Evolutionary conservation across 1,140 invertebrate genomes (phyloP).

Genomic region (Popillia japonica): DNA sequence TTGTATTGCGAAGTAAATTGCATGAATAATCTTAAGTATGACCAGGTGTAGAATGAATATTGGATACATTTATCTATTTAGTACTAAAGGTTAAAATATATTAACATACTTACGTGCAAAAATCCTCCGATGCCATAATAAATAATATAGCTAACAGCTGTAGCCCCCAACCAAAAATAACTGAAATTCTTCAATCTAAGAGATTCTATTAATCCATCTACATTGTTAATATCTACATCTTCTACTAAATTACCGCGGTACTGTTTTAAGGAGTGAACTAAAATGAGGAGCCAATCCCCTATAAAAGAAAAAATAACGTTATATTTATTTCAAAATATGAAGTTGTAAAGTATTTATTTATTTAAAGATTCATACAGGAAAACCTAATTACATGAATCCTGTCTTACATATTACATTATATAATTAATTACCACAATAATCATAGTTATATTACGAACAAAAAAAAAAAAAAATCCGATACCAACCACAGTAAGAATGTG

Average conservation of each 20-base stretch:
- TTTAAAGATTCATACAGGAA: too few relatives aligned
- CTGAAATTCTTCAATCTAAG: constrained; percentile 64
- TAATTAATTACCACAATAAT: too few relatives aligned
- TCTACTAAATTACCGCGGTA: constrained; percentile 54
- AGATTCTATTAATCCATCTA: constrained; percentile 56
- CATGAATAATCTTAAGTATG: too few relatives aligned
- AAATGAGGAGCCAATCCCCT: constrained; percentile 72
- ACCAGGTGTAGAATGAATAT: background rate
- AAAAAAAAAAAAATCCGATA: too few relatives aligned
- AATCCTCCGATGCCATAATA: constrained; percentile 72
- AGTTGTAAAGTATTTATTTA: too few relatives aligned
- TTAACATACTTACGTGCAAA: constrained; percentile 67
- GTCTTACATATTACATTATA: too few relatives aligned
- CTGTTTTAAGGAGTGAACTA: constrained; percentile 68
- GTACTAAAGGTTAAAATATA: background rate
- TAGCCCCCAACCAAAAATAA: constrained; percentile 62
- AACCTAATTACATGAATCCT: too few relatives aligned
- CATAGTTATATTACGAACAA: too few relatives aligned
- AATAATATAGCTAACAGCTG: constrained; percentile 64
- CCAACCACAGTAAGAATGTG: too few relatives aligned
- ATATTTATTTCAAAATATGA: too few relatives aligned
- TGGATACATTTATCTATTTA: background rate
- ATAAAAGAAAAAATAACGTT: constrained; percentile 53
- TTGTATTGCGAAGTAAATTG: background rate
- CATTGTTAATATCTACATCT: background rate